Percentiles rank a stretch among this genome's conserved stretches.
These are phyloP conservation scores for Julus scandinavius DNA, from an alignment of 2,888 invertebrate species.

Conservation along the genomic window DNA sequence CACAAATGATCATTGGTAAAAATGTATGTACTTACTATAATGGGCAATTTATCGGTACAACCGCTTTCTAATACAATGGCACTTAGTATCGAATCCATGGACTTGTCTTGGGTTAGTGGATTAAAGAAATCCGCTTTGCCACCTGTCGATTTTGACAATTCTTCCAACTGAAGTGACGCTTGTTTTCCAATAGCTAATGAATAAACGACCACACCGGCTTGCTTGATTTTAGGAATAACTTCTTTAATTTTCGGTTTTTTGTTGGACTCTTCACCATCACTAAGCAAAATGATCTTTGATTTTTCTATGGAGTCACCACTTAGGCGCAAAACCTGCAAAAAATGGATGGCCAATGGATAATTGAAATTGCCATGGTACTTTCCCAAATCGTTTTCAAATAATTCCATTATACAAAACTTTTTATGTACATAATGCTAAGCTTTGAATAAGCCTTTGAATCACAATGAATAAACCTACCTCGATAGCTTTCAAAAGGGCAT, in stretches of 20 bases:
- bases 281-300: constrained; percentile 19
- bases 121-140: constrained; percentile 23
- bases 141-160: background rate
- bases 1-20: background rate
- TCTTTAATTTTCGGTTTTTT: background rate
- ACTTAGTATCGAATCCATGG: constrained; percentile 24
- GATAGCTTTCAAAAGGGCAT: background rate
- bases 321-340: background rate
- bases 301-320: background rate
- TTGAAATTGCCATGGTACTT: too few species aligned
- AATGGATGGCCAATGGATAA: too few species aligned
- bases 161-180: constrained; percentile 22
- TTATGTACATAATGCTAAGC: too few species aligned
- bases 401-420: too few species aligned
- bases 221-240: background rate
- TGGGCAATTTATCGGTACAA: background rate
- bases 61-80: background rate
- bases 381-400: too few species aligned
- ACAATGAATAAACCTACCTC: background rate
- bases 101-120: background rate
- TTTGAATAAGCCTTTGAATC: too few species aligned
- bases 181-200: constrained; percentile 2
- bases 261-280: constrained; percentile 36
- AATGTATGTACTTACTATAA: background rate
- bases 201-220: constrained; percentile 36